These are phyloP conservation scores for Caradrina kadenii DNA, from an alignment of 2,888 invertebrate genomes.

Conservation along the genomic window DNA sequence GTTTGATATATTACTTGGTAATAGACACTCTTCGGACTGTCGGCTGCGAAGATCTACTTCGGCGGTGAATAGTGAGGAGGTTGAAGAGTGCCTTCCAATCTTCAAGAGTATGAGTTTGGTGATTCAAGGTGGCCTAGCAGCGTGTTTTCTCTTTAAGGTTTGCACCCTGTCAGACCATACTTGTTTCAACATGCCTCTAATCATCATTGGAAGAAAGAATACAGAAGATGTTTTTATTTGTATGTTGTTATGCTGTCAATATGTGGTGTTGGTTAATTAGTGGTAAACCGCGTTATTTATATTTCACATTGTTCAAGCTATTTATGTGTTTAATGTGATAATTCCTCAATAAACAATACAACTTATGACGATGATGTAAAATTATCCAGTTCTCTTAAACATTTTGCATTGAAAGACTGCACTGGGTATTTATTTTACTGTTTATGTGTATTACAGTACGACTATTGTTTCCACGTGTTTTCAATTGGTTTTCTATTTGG, in stretches of 20 bases:
- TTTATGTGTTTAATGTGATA: conserved; percentile 5
- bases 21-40: background rate
- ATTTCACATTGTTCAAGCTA: conserved; percentile 3
- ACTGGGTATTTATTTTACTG: background rate
- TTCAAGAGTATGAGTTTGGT: conserved; percentile 73
- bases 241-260: background rate
- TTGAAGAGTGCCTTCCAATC: background rate
- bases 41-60: conserved; percentile 4
- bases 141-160: conserved; percentile 89
- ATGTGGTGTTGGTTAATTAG: conserved; percentile 1
- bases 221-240: conserved; percentile 30
- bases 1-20: background rate
- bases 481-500: background rate
- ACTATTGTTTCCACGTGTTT: conserved; percentile 5
- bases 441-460: background rate
- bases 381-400: conserved; percentile 2
- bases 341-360: conserved; percentile 27
- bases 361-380: background rate
- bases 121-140: conserved; percentile 91
- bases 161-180: conserved; percentile 92
- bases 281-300: conserved; percentile 25
- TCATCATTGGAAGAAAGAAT: conserved; percentile 63
- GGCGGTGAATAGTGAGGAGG: background rate
- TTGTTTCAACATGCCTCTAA: conserved; percentile 84
- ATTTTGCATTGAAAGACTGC: conserved; percentile 13